phyloP scores from a whole-genome alignment of 2,113 vertebrate genomes.

The Morphnarchus princeps region DNA sequence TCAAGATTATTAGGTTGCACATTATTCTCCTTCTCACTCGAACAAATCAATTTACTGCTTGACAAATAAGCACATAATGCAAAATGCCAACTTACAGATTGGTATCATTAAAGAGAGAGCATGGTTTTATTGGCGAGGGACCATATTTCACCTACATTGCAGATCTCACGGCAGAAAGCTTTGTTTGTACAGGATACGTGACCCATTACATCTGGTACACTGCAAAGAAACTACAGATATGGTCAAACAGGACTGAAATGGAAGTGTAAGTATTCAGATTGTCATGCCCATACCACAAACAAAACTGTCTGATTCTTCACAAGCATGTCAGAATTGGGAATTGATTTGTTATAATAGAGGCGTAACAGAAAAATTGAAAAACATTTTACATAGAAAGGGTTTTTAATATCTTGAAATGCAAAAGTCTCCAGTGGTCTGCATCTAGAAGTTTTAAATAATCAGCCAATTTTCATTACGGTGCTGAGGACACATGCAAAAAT shows the following conservation, averaged over 20 bases:
- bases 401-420: not conserved
- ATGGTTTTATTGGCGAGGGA: slow-evolving; percentile 32
- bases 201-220: not conserved
- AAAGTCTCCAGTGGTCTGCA: not conserved
- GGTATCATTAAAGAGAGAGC: slow-evolving; percentile 40
- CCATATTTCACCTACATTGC: not conserved
- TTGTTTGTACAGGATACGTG: slow-evolving; percentile 20
- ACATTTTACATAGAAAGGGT: not conserved
- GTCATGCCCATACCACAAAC: not conserved
- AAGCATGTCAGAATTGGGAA: not conserved
- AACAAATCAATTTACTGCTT: slow-evolving; percentile 65
- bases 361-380: not conserved
- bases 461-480: not conserved
- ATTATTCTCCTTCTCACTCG: slow-evolving; percentile 11
- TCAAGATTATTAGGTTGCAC: not conserved
- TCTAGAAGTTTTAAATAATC: not conserved
- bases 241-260: not conserved
- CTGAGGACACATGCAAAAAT: not conserved
- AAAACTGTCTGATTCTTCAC: not conserved
- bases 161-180: slow-evolving; percentile 7
- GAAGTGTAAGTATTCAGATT: not conserved
- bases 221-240: not conserved
- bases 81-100: slow-evolving; percentile 62
- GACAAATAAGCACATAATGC: slow-evolving; percentile 61
- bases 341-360: not conserved